Base-by-base conservation (phyloP, 2,797 vertebrate genomes). In the Ctenopoma multispine region DNA sequence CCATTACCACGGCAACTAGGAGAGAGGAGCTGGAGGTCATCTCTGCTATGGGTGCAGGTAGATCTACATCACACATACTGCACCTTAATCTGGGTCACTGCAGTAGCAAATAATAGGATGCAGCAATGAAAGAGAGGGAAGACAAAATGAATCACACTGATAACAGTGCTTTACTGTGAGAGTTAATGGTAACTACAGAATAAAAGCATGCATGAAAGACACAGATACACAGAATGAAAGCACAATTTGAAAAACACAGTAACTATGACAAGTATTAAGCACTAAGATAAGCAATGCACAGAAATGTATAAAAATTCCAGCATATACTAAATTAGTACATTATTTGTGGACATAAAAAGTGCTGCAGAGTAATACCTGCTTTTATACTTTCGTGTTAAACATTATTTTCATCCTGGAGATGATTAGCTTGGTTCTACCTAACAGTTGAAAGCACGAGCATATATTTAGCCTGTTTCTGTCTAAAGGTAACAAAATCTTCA, bases 1-100 rank as follows among this genome's bases (percentile, higher is more conserved):
- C 95, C 68, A 93, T 99, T 86, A 81, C 95, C 31, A 94, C 91
- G 75, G 95, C 96, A 78, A 93, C 66, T 41, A 96, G 87, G 83
- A 94, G 86, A 83, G 91, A 94, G 76, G 96, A 98, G 65, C 94
- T 99, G 69, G 95, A 97, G 86, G 92, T 90, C 79, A 94, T 99
- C 82, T 95, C 96, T 65, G 94, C 89, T 56, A 89, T 96, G 84
- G 96, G 97, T 36, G 91, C 94, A 92, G 96, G 98, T 99, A 95
- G 67, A 50, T 60, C 24, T 23, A 15, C 36, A 20, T 67, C 8
- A 54, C 23, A 43, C 3, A 5, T 15, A 1, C 20, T 50, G 44
- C 9, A 23, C 29, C 3, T 57, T 6, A 72, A 34, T 7, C 27
- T 38, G 18, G 27, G 36, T 69, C 4, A 40, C 1, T 64, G 64